Percentiles rank a stretch among this genome's conserved stretches.
Evolutionary conservation across 1,140 invertebrate genomes (phyloP).

Genomic region (Lepeophtheirus salmonis): DNA sequence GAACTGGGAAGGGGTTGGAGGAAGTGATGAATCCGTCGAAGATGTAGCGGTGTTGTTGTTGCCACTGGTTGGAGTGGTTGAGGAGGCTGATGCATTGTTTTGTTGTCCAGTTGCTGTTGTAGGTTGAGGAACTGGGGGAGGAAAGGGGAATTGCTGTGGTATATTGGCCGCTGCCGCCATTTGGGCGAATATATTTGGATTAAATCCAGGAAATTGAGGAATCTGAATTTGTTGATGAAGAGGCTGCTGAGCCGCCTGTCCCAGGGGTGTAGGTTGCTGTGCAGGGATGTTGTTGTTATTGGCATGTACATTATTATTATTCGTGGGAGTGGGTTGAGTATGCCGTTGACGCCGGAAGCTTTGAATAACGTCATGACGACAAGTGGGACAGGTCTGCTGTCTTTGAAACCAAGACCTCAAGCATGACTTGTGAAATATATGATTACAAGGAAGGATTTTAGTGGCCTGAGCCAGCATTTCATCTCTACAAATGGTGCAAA

Average conservation of each 20-base stretch:
- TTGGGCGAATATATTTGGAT: slow-evolving; percentile 1
- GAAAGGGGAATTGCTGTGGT: neutral
- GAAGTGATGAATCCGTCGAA: slow-evolving; percentile 16
- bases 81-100: no score
- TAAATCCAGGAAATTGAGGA: neutral
- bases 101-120: neutral
- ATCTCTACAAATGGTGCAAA: slow-evolving; percentile 90
- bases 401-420: slow-evolving; percentile 98
- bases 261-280: neutral
- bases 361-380: slow-evolving; percentile 35
- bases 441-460: slow-evolving; percentile 96
- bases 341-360: neutral
- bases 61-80: neutral
- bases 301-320: slow-evolving; percentile 2
- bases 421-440: slow-evolving; percentile 96
- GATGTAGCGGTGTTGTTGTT: slow-evolving; percentile 19
- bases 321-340: neutral
- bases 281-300: neutral
- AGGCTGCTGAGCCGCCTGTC: neutral
- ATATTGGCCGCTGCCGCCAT: neutral
- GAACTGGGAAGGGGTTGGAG: neutral
- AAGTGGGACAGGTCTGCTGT: slow-evolving; percentile 98
- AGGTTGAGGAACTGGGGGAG: neutral
- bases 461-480: slow-evolving; percentile 65
- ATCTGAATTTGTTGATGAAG: neutral